These are phyloP conservation scores for Caligus rogercresseyi DNA, from an alignment of 1,140 invertebrate genomes.

Conservation along the genomic window DNA sequence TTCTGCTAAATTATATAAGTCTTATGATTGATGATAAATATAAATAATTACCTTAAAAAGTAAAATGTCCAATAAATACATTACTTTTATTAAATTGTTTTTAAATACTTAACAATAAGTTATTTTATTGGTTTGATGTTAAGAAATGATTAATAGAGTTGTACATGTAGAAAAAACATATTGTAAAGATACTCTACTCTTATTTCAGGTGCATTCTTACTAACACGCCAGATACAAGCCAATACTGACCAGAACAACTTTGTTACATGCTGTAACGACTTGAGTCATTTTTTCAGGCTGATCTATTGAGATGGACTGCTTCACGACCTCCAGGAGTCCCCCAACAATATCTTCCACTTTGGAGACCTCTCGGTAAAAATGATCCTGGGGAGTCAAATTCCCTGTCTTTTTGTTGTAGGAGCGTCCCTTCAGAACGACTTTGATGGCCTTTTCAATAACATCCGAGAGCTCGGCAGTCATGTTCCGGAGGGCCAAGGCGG, in stretches of 20 bases:
- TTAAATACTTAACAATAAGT: too few species aligned
- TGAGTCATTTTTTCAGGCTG: slow-evolving; percentile 33
- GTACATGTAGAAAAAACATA: too few species aligned
- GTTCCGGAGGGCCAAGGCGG: slow-evolving; percentile 46
- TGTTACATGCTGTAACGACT: slow-evolving; percentile 37
- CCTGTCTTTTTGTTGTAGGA: neutral
- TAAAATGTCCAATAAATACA: too few species aligned
- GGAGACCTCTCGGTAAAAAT: slow-evolving; percentile 50
- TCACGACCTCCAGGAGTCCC: neutral
- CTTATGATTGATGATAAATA: too few species aligned
- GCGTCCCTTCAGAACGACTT: slow-evolving; percentile 35
- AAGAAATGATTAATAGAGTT: too few species aligned
- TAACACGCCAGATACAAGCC: slow-evolving; percentile 21
- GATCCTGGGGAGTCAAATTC: slow-evolving; percentile 33
- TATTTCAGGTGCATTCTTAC: slow-evolving; percentile 22
- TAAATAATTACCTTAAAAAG: too few species aligned
- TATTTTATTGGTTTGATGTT: too few species aligned
- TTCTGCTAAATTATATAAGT: too few species aligned
- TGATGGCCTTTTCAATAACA: slow-evolving; percentile 40
- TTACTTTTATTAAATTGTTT: too few species aligned
- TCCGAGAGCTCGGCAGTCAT: slow-evolving; percentile 37
- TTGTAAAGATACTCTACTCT: too few species aligned
- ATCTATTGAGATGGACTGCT: slow-evolving; percentile 29
- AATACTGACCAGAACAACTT: slow-evolving; percentile 23
- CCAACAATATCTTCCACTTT: slow-evolving; percentile 29